These are phyloP conservation scores for Zoanthus solanderi DNA, from an alignment of 92 coral and sea anemone species.

Conservation along the genomic window DNA sequence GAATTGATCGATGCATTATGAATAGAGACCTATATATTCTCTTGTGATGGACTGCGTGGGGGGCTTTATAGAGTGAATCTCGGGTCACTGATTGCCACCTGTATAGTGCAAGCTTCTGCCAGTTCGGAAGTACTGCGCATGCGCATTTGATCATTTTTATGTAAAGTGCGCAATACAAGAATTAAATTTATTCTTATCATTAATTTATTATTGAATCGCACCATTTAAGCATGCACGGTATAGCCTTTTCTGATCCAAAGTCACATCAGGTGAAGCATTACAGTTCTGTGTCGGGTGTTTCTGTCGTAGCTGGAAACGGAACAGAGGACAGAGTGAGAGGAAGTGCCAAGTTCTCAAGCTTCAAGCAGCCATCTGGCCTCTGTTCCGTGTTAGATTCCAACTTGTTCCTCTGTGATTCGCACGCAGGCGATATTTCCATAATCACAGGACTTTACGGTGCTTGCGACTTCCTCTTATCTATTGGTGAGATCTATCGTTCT, in stretches of 20 bases:
- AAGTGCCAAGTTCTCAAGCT: not conserved
- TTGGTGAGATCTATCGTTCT: not conserved
- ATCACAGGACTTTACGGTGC: conserved; percentile 33
- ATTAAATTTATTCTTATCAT: too few species aligned
- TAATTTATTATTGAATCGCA: not conserved
- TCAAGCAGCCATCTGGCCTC: conserved; percentile 18
- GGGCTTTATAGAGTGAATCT: too few species aligned
- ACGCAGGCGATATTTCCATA: conserved; percentile 44
- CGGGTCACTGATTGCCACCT: too few species aligned
- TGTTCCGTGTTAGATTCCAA: conserved; percentile 63
- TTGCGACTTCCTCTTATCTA: not conserved
- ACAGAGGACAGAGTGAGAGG: not conserved
- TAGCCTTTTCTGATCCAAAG: not conserved
- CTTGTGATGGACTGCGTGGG: too few species aligned
- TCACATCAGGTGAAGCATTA: too few species aligned
- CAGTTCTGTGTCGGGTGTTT: not conserved
- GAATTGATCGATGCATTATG: too few species aligned
- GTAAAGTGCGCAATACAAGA: too few species aligned
- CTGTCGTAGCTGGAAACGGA: not conserved
- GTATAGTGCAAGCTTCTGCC: too few species aligned
- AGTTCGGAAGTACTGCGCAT: too few species aligned
- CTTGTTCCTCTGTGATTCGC: conserved; percentile 55
- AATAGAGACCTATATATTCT: too few species aligned
- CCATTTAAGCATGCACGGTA: not conserved
- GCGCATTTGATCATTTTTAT: too few species aligned